phyloP scores from a whole-genome alignment of 1,140 invertebrate genomes.

The Panagrolaimus sp. region DNA sequence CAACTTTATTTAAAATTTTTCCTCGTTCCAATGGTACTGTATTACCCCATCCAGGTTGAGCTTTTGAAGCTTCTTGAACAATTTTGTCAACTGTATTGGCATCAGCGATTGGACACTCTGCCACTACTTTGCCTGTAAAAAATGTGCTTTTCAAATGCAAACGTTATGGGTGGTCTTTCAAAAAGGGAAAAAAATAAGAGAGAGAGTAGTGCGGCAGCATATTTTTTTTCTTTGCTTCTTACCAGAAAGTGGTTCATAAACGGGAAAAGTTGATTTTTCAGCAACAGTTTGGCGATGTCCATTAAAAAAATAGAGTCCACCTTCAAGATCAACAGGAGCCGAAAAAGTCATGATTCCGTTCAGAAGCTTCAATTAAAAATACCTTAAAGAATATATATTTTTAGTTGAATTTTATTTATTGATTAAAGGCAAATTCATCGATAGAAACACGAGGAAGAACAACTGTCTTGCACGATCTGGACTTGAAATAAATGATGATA shows the following conservation, averaged over 20 bases:
- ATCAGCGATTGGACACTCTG: constrained; percentile 39
- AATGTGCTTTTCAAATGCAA: background rate
- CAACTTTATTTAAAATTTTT: constrained; percentile 39
- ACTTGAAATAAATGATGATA: too few species aligned
- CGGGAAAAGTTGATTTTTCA: constrained; percentile 28
- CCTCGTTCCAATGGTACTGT: constrained; percentile 33
- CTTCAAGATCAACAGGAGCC: constrained; percentile 25
- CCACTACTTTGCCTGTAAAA: constrained; percentile 30
- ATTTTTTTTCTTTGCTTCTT: background rate
- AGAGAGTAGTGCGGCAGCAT: background rate
- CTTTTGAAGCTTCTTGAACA: constrained; percentile 20
- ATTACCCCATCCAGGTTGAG: constrained; percentile 34
- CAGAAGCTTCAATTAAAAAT: background rate
- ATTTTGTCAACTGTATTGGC: constrained; percentile 30
- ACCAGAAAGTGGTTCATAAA: constrained; percentile 42
- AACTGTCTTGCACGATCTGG: too few species aligned
- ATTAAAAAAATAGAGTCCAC: constrained; percentile 43
- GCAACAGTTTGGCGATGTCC: constrained; percentile 36
- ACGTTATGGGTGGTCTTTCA: background rate
- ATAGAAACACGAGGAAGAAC: background rate
- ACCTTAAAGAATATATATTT: background rate
- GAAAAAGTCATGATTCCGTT: background rate
- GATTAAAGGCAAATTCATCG: background rate
- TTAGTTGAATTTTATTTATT: background rate
- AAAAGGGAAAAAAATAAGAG: background rate